Evolutionary conservation across 2,113 vertebrate species (phyloP).

Genomic region (Elachura formosa): DNA sequence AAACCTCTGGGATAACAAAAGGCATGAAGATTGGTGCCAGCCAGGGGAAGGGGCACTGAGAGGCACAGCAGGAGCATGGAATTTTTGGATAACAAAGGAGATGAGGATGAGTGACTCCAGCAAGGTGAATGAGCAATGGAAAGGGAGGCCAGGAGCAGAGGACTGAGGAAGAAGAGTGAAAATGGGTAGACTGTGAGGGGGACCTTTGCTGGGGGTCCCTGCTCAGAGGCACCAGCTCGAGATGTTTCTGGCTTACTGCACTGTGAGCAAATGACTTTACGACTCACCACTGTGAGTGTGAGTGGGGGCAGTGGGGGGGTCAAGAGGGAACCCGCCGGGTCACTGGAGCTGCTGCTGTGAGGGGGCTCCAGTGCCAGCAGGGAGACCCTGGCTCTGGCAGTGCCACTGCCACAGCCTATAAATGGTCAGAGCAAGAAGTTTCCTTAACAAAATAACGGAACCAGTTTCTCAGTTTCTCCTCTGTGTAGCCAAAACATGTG

Average conservation of each 20-base stretch:
- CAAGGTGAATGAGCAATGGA: accelerated
- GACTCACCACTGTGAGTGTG: neutral
- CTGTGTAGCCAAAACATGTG: neutral
- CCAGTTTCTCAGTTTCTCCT: neutral
- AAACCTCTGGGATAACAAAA: neutral
- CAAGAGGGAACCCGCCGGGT: accelerated
- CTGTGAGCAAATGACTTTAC: accelerated
- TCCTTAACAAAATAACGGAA: neutral
- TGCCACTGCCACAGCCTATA: accelerated
- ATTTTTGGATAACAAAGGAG: neutral
- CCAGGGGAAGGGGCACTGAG: neutral
- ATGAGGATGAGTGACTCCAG: too few species aligned
- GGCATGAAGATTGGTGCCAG: neutral
- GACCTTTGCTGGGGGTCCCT: neutral
- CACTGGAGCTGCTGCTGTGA: accelerated
- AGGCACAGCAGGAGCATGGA: neutral
- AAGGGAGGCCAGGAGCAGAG: neutral
- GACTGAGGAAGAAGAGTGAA: neutral
- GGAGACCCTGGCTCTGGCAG: accelerated
- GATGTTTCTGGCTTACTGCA: neutral
- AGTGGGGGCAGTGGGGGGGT: too few species aligned
- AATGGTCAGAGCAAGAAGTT: accelerated
- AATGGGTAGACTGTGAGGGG: neutral
- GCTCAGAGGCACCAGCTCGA: accelerated
- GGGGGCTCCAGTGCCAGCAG: accelerated